phyloP scores from a whole-genome alignment of 2,888 invertebrate species.

The Xestobium rufovillosum region DNA sequence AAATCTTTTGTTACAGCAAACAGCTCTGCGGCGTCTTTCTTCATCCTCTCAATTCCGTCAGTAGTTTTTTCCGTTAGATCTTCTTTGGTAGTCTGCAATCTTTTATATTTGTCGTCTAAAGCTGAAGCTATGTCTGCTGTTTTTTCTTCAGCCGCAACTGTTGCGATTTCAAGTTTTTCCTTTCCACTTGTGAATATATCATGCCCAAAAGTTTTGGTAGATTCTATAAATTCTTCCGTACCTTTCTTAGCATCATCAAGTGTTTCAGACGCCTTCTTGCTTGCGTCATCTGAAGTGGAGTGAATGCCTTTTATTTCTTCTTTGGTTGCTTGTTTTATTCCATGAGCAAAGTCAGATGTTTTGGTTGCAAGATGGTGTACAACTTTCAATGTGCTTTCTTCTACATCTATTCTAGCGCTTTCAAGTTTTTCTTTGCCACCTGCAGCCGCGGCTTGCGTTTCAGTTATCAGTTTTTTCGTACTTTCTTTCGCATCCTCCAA shows the following conservation, averaged over 20 bases:
- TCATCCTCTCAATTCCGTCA: background rate
- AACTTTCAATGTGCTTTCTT: conserved; percentile 12
- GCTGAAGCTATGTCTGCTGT: background rate
- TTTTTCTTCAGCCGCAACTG: conserved; percentile 5
- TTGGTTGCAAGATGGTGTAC: too few relatives aligned
- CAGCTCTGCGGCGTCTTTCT: conserved; percentile 33
- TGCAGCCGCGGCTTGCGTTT: conserved; percentile 4
- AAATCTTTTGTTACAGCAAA: conserved; percentile 37
- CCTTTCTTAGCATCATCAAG: too few relatives aligned
- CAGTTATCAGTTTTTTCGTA: conserved; percentile 11
- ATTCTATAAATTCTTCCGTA: too few relatives aligned
- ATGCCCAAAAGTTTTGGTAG: too few relatives aligned
- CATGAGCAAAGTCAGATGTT: too few relatives aligned
- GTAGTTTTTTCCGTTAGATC: background rate
- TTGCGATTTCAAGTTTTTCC: too few relatives aligned
- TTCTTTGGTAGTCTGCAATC: conserved; percentile 39
- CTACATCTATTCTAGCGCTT: conserved; percentile 11
- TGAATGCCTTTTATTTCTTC: background rate
- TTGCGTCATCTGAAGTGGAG: background rate
- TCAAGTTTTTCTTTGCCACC: conserved; percentile 8
- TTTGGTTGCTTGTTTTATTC: background rate
- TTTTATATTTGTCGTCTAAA: conserved; percentile 20
- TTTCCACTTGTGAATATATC: too few relatives aligned
- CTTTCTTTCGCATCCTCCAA: conserved; percentile 4
- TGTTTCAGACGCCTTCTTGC: too few relatives aligned